Conservation (phyloP, 2,888 invertebrate genomes). For the Phortica okadai region DNA sequence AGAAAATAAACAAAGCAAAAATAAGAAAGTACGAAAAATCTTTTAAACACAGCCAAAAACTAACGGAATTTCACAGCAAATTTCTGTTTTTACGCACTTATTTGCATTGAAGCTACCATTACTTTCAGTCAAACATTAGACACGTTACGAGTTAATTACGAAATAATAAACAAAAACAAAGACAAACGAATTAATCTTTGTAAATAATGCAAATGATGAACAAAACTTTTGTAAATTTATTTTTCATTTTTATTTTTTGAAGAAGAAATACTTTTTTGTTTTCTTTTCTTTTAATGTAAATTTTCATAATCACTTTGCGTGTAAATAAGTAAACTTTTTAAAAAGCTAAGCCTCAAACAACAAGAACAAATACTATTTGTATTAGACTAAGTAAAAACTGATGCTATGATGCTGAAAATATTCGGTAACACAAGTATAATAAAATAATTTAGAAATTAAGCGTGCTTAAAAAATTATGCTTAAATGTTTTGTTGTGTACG, state of each 20-base stretch:
- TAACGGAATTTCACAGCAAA: neutral
- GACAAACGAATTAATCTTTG: neutral
- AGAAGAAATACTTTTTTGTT: neutral
- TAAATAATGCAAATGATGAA: neutral
- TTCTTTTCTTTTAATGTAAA: neutral
- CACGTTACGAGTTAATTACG: neutral
- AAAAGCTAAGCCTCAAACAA: neutral
- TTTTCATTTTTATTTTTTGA: neutral
- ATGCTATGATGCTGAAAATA: neutral
- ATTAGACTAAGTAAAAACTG: neutral
- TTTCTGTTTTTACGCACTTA: neutral
- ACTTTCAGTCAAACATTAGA: neutral
- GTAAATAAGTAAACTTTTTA: constrained; percentile 2
- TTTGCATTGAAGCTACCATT: neutral
- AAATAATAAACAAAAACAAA: neutral
- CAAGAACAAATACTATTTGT: neutral
- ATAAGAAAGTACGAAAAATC: neutral
- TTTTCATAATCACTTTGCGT: neutral
- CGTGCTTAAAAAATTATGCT: neutral
- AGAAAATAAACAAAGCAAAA: constrained; percentile 8
- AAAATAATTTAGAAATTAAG: neutral
- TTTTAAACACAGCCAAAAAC: neutral
- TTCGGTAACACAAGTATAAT: neutral
- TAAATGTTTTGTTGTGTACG: neutral
- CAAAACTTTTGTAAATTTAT: neutral